Base-by-base conservation (phyloP, 2,113 vertebrate genomes). In the Gadus chalcogrammus region DNA sequence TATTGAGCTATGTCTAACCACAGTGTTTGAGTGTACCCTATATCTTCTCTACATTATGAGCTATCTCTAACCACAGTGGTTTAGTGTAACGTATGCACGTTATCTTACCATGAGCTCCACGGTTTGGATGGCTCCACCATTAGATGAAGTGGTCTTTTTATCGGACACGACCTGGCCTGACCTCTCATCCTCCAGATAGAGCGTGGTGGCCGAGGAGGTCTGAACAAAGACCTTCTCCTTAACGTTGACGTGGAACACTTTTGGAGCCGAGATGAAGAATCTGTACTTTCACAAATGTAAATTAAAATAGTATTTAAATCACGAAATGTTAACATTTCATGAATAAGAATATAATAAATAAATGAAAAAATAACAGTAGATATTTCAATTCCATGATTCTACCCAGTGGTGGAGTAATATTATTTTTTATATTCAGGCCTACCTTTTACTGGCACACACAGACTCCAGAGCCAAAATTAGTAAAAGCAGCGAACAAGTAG, bases 191-290 rank as follows among this genome's bases (percentile, higher is more conserved):
- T 88, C 74, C 83, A 92, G 67, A 68, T 85, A 67, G 42, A 92
- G 70, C n/a, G 58, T 80, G 4, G 91, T 60, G 0, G 0, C 11
- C 0, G 0, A 24, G 7, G 80, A 80, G 70, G 90, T 61, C 76
- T 93, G 92, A 61, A 93, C 84, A 65, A 84, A 80, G 28, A 92
- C 87, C 3, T 71, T 82, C 79, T 93, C 91, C 3, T 73, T 76
- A 48, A 90, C 86, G 3, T 90, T 91, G 62, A 89, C 24, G 17
- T 91, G 91, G 84, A 93, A 89, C 22, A 92, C 80, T 59, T 42
- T 79, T 5, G 92, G 92, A 31, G 88, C 91, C 17, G 89, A 86
- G 35, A 93, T 88, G 62, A 93, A 80, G 78, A 91, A 92, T 73
- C 92, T 93, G 79, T 9, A 48, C 1, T 1, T 12, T 48, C 42